Evolutionary conservation across 1,140 invertebrate genomes (phyloP), one percentile per base, ranked within the genome.

Genomic region (Nasonia longicornis): DNA sequence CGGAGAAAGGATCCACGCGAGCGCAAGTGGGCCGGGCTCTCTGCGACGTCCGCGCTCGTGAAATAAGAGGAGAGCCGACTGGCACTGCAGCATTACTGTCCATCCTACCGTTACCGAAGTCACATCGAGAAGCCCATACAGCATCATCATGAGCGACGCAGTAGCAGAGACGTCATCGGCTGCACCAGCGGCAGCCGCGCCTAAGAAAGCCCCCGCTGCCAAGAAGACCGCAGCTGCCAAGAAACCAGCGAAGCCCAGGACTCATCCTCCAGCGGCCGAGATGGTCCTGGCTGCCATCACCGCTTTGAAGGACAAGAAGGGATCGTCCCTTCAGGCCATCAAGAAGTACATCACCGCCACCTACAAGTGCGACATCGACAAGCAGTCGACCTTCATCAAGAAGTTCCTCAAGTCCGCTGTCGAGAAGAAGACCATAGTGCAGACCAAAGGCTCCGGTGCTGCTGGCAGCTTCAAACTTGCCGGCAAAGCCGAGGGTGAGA

Each of bases 401-500:
- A 93, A 93, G 81, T 93, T 92, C 82, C 84, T 94, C 81, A 93
- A 93, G 86, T 86, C 87, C 75, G 92, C 93, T 66, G 92, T 94
- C 71, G 89, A 89, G 31, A 90, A 89, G 31, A 35, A 35, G 31
- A 6, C 4, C 3, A 35, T 35, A 3, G 31, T 35, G 31, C 31
- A 35, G 4, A 35, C 31, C 31, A 35, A 35, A 6, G 31, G 31
- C 2, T 35, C 31, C 4, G 31, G 31, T 3, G 31, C 31, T 35
- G 31, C 31, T 35, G 31, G 31, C 2, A 35, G 31, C 31, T 35
- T 35, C 31, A 35, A 35, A 35, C 31, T 35, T 3, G 31, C 31
- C 31, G 31, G 3, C 3, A 35, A 35, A 35, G 31, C 31, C 31
- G 31, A 35, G 4, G 31, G 31, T 6, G 31, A 35, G 4, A 35